Conservation (phyloP, 64 coral and sea anemone genomes). For the Dendronephthya gigantea region DNA sequence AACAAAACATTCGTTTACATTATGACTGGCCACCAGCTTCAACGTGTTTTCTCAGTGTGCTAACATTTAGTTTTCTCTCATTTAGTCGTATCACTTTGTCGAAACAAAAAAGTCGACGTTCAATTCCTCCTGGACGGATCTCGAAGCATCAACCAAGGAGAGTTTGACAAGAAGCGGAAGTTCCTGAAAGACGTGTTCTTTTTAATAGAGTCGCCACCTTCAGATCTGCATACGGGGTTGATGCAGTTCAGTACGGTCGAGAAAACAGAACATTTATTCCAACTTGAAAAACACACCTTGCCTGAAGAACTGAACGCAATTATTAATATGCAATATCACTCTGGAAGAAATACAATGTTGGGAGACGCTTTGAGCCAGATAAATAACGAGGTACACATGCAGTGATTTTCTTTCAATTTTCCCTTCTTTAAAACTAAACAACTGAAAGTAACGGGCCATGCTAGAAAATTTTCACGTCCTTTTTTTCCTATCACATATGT, state of each 20-base stretch:
- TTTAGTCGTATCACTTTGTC: neutral
- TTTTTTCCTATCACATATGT: too few species aligned
- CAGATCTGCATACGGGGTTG: neutral
- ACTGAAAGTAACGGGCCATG: too few species aligned
- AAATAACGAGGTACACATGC: neutral
- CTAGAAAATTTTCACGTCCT: too few species aligned
- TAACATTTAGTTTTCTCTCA: neutral
- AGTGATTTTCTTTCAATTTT: too few species aligned
- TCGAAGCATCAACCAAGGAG: neutral
- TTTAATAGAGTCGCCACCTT: neutral
- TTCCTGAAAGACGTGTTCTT: neutral
- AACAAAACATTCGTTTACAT: too few species aligned
- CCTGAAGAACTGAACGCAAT: neutral
- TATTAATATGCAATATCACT: neutral
- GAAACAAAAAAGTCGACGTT: neutral
- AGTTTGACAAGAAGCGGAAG: conserved; percentile 2
- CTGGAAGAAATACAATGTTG: conserved; percentile 1
- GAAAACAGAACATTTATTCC: neutral
- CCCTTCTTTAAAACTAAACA: too few species aligned
- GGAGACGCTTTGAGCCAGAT: neutral
- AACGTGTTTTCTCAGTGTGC: too few species aligned
- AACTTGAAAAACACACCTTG: neutral
- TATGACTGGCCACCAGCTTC: too few species aligned
- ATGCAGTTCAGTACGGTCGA: neutral
- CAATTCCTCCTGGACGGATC: neutral